phyloP scores from a whole-genome alignment of 1,140 invertebrate species.

The Bombus pascuorum region DNA sequence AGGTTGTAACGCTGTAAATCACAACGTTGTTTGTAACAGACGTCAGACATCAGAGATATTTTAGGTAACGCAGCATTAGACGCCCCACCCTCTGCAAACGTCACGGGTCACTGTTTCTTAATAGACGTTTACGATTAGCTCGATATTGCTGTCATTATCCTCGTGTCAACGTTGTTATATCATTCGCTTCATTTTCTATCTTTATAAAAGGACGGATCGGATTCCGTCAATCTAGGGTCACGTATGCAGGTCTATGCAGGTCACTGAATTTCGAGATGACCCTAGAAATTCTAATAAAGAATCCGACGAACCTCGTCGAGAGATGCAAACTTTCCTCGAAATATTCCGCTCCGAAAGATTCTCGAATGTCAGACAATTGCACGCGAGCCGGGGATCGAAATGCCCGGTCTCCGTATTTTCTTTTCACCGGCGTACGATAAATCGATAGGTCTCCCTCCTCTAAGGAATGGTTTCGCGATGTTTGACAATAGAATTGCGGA shows the following conservation, averaged over 20 bases:
- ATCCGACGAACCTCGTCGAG: no score
- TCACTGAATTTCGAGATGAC: neutral
- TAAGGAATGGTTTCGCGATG: neutral
- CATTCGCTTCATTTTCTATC: neutral
- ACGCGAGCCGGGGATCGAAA: neutral
- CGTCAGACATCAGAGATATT: constrained; percentile 4
- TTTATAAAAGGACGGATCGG: no score
- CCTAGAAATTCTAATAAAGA: neutral
- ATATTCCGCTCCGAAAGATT: neutral
- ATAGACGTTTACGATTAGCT: constrained; percentile 26
- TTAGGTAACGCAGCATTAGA: constrained; percentile 10
- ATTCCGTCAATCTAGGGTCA: neutral
- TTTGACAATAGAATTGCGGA: constrained; percentile 22
- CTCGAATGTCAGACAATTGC: neutral
- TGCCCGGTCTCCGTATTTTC: neutral
- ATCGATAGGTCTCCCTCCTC: neutral
- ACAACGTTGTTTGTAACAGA: neutral
- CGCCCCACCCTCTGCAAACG: constrained; percentile 16
- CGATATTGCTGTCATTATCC: constrained; percentile 9
- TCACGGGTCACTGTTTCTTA: constrained; percentile 40
- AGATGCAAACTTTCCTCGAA: neutral
- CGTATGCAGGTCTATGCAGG: no score
- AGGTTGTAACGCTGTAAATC: neutral
- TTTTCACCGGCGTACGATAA: neutral
- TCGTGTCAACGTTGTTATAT: neutral